Percentiles rank a stretch among this genome's conserved stretches.
phyloP scores from a whole-genome alignment of 2,797 vertebrate species.

The Artibeus lituratus region DNA sequence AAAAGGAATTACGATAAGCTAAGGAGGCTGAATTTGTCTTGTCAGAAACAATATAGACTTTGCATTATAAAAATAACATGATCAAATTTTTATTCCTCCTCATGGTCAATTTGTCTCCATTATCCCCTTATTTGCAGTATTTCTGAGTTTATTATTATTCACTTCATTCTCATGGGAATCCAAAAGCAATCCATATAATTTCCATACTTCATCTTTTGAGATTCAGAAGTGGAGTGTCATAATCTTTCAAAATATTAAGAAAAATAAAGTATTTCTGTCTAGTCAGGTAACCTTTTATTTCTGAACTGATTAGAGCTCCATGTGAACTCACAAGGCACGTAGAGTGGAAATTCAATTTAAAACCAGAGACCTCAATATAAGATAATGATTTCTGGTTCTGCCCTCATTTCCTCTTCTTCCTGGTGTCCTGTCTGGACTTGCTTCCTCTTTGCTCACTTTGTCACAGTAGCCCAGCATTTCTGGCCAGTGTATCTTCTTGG shows the following conservation, averaged over 20 bases:
- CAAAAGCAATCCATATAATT: neutral
- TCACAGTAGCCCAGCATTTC: neutral
- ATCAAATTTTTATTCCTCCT: neutral
- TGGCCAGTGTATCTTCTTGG: neutral
- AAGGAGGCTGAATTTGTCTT: neutral
- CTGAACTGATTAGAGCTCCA: constrained; percentile 24
- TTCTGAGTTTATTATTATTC: neutral
- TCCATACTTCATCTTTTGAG: neutral
- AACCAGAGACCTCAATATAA: constrained; percentile 11
- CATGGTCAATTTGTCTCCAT: neutral
- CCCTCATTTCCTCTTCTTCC: constrained; percentile 14
- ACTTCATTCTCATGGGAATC: neutral
- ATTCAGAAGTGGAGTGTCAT: neutral
- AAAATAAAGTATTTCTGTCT: neutral
- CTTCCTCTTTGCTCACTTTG: neutral
- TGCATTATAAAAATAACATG: neutral
- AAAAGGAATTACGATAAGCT: neutral
- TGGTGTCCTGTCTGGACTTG: neutral
- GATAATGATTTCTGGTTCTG: constrained; percentile 23
- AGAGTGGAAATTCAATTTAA: constrained; percentile 65
- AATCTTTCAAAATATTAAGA: constrained; percentile 18
- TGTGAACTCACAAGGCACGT: constrained; percentile 31
- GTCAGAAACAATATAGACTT: neutral
- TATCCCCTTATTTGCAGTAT: neutral
- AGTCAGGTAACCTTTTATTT: constrained; percentile 40